Evolutionary conservation across 2,888 invertebrate genomes (phyloP).

Genomic region (Branchellion lobata): DNA sequence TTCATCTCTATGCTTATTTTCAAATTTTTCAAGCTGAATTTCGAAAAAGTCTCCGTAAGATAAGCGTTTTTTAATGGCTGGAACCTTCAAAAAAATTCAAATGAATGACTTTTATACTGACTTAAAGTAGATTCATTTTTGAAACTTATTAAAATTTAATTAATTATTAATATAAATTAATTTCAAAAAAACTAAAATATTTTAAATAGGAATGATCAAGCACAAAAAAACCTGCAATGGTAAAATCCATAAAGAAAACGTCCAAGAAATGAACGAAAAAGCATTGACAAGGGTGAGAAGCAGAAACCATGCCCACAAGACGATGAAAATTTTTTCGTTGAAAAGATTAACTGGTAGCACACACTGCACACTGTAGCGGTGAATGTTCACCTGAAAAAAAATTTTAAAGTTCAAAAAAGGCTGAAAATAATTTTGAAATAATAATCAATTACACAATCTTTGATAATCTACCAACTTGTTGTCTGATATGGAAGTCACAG

Average conservation of each 20-base stretch:
- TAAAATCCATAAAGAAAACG: constrained; percentile 23
- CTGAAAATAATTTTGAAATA: too few relatives aligned
- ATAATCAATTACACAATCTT: too few relatives aligned
- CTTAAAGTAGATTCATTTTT: too few relatives aligned
- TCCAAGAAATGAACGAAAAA: constrained; percentile 46
- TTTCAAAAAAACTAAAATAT: too few relatives aligned
- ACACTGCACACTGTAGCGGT: constrained; percentile 49
- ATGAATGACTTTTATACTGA: too few relatives aligned
- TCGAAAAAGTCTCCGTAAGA: not conserved
- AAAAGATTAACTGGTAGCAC: constrained; percentile 47
- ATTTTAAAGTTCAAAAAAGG: too few relatives aligned
- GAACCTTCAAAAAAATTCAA: not conserved
- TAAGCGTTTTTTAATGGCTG: not conserved
- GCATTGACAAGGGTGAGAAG: constrained; percentile 51
- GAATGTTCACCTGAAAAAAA: constrained; percentile 37
- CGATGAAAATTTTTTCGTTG: constrained; percentile 54
- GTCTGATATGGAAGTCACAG: constrained; percentile 58
- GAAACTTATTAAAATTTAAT: not conserved
- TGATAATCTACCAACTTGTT: too few relatives aligned
- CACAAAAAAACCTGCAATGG: constrained; percentile 41
- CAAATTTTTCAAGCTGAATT: not conserved
- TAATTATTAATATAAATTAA: too few relatives aligned
- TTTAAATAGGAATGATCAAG: too few relatives aligned
- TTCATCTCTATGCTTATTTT: constrained; percentile 40
- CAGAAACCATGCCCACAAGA: constrained; percentile 65